Percentiles rank a stretch among this genome's conserved stretches.
Evolutionary conservation across 2,797 vertebrate species (phyloP).

Genomic region (Gobio occitaniae): DNA sequence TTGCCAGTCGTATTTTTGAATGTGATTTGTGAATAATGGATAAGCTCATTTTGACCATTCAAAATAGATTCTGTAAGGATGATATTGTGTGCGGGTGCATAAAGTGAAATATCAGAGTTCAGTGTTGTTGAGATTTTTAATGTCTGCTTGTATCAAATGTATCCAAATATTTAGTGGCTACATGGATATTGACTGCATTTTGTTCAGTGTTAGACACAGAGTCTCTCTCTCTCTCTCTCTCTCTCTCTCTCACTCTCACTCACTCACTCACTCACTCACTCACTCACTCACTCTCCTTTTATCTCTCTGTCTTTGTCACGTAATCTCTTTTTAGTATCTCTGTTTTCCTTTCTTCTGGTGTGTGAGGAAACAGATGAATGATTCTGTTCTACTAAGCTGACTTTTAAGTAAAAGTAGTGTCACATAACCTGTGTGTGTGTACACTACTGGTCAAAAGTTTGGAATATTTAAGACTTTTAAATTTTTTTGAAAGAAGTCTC

Average conservation of each 20-base stretch:
- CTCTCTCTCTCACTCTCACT: not conserved
- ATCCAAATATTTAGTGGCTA: conserved; percentile 7
- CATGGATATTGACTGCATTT: conserved; percentile 8
- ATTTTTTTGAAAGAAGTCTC: too few species aligned
- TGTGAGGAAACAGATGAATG: not conserved
- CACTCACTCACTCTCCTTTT: not conserved
- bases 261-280: not conserved
- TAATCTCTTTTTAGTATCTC: not conserved
- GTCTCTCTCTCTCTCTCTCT: conserved; percentile 12
- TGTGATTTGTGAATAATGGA: not conserved
- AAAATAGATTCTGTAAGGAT: not conserved
- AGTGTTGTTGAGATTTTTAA: conserved; percentile 14
- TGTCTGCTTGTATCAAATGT: not conserved
- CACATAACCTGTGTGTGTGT: not conserved
- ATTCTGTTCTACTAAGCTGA: not conserved
- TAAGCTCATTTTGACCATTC: not conserved
- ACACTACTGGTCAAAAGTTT: not conserved
- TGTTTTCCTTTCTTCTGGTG: not conserved
- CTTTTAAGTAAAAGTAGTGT: not conserved
- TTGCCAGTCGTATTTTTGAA: not conserved
- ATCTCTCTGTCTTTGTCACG: not conserved
- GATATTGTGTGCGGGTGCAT: not conserved
- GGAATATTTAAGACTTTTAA: too few species aligned
- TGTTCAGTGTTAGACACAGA: conserved; percentile 12
- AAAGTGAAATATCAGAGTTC: not conserved